Evolutionary conservation across 2,888 invertebrate species (phyloP).

Genomic region (Listrodromus nycthemerus): DNA sequence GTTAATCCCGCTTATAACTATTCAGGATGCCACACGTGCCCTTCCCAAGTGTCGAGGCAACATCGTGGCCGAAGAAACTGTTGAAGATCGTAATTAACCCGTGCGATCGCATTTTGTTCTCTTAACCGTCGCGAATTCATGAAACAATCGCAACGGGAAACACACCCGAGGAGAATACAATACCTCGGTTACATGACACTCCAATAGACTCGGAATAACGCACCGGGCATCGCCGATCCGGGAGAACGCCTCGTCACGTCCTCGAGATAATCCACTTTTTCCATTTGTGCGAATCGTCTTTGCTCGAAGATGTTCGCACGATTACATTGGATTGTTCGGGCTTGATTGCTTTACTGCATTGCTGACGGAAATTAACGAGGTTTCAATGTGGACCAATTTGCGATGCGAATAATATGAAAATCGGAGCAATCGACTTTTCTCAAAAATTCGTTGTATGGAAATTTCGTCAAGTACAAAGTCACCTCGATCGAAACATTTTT

Average conservation of each 20-base stretch:
- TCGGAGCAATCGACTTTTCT: not conserved
- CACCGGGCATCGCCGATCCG: constrained; percentile 41
- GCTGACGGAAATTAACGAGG: constrained; percentile 10
- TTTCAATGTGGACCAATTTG: constrained; percentile 5
- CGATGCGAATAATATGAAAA: not conserved
- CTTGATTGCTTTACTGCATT: not conserved
- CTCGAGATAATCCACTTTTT: constrained; percentile 45
- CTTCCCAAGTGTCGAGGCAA: constrained; percentile 10
- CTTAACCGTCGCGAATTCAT: constrained; percentile 58
- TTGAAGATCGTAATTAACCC: constrained; percentile 59
- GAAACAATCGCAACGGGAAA: constrained; percentile 60
- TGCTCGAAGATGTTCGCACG: constrained; percentile 20
- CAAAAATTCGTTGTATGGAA: not conserved
- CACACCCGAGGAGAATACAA: constrained; percentile 31
- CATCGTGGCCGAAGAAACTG: not conserved
- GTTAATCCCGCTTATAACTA: constrained; percentile 43
- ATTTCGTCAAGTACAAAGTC: too few species aligned
- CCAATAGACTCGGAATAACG: constrained; percentile 24
- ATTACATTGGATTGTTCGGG: constrained; percentile 36
- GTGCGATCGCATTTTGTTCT: constrained; percentile 59
- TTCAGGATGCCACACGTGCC: constrained; percentile 17
- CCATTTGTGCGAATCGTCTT: constrained; percentile 24
- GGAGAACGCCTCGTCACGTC: constrained; percentile 62
- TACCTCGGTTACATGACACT: constrained; percentile 7
- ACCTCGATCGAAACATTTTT: not conserved